Evolutionary conservation across 1,140 invertebrate species (phyloP).

Genomic region (Aricia agestis): DNA sequence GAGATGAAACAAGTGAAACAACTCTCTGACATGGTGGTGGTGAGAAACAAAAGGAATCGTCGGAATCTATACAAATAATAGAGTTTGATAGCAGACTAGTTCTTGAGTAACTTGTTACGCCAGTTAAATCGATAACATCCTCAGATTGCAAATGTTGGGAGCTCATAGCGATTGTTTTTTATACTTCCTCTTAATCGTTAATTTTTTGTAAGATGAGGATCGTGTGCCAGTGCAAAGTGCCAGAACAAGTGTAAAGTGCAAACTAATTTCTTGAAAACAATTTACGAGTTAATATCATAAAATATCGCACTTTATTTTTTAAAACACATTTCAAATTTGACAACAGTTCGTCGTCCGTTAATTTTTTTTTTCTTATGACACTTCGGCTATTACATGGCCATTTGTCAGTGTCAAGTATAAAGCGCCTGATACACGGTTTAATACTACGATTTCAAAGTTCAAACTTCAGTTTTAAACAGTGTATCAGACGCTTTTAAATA

Average conservation of each 20-base stretch:
- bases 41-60: background rate
- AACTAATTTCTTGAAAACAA: background rate
- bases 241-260: background rate
- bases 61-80: constrained; percentile 6
- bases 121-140: background rate
- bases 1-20: background rate
- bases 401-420: no score
- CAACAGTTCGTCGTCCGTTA: no score
- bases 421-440: no score
- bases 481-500: no score
- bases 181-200: background rate
- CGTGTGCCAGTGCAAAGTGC: background rate
- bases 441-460: no score
- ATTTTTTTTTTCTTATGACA: no score
- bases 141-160: constrained; percentile 10
- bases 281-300: no score
- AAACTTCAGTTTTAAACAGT: no score
- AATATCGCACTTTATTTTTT: no score
- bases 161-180: background rate
- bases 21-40: background rate
- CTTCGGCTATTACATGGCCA: no score
- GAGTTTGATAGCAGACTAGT: background rate
- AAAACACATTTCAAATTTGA: no score
- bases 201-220: background rate
- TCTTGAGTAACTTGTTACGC: background rate